Base-by-base conservation (phyloP, 2,113 vertebrate genomes). In the Aphelocoma coerulescens region DNA sequence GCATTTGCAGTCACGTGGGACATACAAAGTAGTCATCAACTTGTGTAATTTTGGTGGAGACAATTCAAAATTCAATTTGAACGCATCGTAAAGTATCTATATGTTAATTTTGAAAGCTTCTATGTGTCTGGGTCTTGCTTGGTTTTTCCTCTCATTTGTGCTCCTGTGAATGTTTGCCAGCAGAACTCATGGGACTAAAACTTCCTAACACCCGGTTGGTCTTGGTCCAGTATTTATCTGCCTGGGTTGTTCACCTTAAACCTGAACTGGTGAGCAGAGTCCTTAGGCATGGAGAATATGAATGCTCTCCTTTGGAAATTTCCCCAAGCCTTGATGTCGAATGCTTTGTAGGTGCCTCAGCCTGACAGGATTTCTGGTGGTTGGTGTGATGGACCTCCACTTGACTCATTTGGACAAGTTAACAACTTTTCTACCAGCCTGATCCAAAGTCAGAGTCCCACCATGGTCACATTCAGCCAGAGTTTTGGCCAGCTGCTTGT, bases 261-360 rank as follows among this genome's bases (percentile, higher is more conserved):
- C 43, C 33, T 68, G 43, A 84, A 9, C 32, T 43, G 39, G 23
- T 66, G 79, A 68, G 35, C 65, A 54, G 51, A 32, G n/a, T 58
- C 43, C 41, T 69, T 7, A 7, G 79, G 26, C 23, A 11, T 3
- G 10, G 76, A 62, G 59, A n/a, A 59, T 26, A 44, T 9, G 4
- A 49, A 33, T 43, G 10, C 9, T 52, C 77, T 82, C 30, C 18
- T 92, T 11, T 48, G 62, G 33, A 49, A 43, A 33, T 37, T 30
- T 75, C 63, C 8, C 48, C 33, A 27, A 2, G 33, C 49, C 32
- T 82, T 30, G 11, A 0, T 46, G 27, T 46, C 0, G 0, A 20
- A n/a, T 91, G 35, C 9, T 87, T n/a, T 81, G 33, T 51, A 24
- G 74, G 41, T 21, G 8, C 62, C 41, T 39, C 26, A 73, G 2